Conservation (phyloP, 1,140 invertebrate genomes). For the Macrostomum lignano region DNA sequence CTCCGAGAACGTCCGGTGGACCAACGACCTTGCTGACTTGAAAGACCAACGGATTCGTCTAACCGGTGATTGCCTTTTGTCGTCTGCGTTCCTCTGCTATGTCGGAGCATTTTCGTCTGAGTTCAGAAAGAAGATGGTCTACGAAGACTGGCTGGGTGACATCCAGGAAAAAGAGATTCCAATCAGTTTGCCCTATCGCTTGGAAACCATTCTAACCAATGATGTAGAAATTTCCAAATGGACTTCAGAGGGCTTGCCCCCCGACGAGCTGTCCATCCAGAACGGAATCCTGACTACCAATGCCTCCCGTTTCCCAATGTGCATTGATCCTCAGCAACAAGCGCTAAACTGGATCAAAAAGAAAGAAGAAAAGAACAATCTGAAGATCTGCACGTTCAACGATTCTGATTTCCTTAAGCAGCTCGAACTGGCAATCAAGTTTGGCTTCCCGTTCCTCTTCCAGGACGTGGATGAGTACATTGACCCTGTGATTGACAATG, state of each 20-base stretch:
- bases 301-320: conserved; percentile 48
- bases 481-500: conserved; percentile 57
- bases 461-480: conserved; percentile 65
- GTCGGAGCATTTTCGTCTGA: conserved; percentile 56
- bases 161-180: conserved; percentile 38
- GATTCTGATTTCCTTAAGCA: conserved; percentile 54
- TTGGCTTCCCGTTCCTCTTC: conserved; percentile 52
- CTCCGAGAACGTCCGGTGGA: conserved; percentile 48
- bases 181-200: conserved; percentile 32
- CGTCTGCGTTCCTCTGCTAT: conserved; percentile 50
- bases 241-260: conserved; percentile 39
- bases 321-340: conserved; percentile 61
- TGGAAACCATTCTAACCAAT: conserved; percentile 44
- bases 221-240: conserved; percentile 3
- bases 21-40: conserved; percentile 38
- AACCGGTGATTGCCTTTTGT: conserved; percentile 51
- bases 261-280: conserved; percentile 58
- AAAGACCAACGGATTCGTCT: conserved; percentile 39
- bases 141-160: conserved; percentile 41
- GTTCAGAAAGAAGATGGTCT: conserved; percentile 48
- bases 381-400: conserved; percentile 42
- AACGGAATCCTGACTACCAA: conserved; percentile 53
- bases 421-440: conserved; percentile 55
- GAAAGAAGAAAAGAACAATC: conserved; percentile 43
- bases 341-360: conserved; percentile 60